Base-by-base conservation (phyloP, 2,113 vertebrate species). In the Micronycteris hirsuta region DNA sequence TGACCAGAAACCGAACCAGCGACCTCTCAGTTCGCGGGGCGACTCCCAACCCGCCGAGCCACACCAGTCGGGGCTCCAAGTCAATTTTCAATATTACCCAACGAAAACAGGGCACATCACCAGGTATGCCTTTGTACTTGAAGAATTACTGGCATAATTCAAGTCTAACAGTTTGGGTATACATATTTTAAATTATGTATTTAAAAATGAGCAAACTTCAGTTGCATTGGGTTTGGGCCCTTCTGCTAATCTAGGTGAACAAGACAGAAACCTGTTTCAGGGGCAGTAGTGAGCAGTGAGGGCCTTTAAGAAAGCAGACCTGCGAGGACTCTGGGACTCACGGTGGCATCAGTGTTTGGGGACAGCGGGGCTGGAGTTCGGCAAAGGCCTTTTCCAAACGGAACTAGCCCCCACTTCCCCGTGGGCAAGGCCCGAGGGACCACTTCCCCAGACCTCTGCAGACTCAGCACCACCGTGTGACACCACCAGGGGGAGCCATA, bases 401-500 rank as follows among this genome's bases (percentile, higher is more conserved):
- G 14, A 26, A 13, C 11, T 4, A 38, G n/a, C 47, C 7, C 63
- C 31, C 1, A 10, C 13, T 17, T 36, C 68, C 33, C 31, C 4
- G 15, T 41, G 3, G 28, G 61, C n/a, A 31, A 6, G 7, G n/a
- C 28, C 38, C 4, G 0, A 13, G 2, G n/a, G 54, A 63, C 15
- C 8, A 4, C 16, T 22, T 12, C 12, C 11, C 10, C 63, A 38
- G 20, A 17, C 36, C 8, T 22, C 38, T 1, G 20, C 22, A 11
- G 76, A 31, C 0, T 15, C 24, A 28, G 22, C 49, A 49, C 33
- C 15, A 41, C 5, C 13, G 11, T 20, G 31, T 45, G 31, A 45
- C 22, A n/a, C 26, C n/a, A 28, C 58, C 47, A 33, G 0, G 1
- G 6, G 12, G 38, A 2, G 41, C 2, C 0, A 4, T 97, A 99